Percentiles rank a stretch among this genome's conserved stretches.
Evolutionary conservation across 2,888 invertebrate genomes (phyloP).

Genomic region (Drosophila robusta): DNA sequence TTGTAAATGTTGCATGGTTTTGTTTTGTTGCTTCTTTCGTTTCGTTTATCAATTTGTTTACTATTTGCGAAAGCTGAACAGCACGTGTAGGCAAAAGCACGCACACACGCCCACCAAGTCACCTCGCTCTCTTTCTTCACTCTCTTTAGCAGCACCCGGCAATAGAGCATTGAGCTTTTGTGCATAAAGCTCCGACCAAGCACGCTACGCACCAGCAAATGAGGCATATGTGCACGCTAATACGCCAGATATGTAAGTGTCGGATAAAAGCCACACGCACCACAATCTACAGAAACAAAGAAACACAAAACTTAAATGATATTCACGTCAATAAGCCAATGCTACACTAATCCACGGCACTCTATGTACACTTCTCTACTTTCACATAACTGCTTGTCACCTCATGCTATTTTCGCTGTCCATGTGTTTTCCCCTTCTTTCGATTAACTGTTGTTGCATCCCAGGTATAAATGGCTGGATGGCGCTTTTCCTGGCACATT

Average conservation of each 20-base stretch:
- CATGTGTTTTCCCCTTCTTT: background rate
- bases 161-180: conserved; percentile 65
- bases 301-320: conserved; percentile 6
- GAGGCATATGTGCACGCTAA: conserved; percentile 66
- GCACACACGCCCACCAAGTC: conserved; percentile 10
- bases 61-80: conserved; percentile 61
- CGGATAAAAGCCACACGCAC: conserved; percentile 24
- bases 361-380: conserved; percentile 5
- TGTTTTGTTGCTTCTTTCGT: conserved; percentile 46
- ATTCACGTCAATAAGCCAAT: conserved; percentile 14
- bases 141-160: conserved; percentile 70
- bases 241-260: conserved; percentile 62
- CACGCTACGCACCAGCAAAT: conserved; percentile 67
- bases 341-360: conserved; percentile 29
- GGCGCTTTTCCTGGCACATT: conserved; percentile 89
- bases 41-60: conserved; percentile 73
- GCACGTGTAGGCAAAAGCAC: conserved; percentile 63
- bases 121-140: conserved; percentile 36
- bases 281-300: background rate
- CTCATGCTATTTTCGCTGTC: background rate
- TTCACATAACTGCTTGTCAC: conserved; percentile 18
- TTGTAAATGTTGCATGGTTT: conserved; percentile 56
- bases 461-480: conserved; percentile 93
- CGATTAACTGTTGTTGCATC: background rate
- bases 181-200: conserved; percentile 58